These are phyloP conservation scores for Augochlorella aurata DNA, from an alignment of 2,888 invertebrate species.

Conservation along the genomic window DNA sequence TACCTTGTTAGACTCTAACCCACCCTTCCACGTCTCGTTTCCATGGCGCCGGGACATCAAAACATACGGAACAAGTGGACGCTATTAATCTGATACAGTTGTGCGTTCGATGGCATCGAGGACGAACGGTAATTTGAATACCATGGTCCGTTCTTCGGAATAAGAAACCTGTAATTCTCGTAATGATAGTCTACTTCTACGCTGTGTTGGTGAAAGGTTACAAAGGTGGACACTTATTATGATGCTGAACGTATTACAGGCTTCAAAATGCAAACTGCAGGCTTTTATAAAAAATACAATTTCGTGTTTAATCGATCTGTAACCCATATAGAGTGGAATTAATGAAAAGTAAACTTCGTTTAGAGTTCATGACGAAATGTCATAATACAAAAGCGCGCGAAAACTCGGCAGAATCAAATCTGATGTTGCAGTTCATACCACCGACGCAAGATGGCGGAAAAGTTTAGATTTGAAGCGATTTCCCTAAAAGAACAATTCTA, in stretches of 20 bases:
- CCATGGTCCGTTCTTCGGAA: background rate
- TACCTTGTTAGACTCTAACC: too few species aligned
- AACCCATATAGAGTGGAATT: too few species aligned
- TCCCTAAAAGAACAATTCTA: background rate
- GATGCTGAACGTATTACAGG: background rate
- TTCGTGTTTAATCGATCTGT: background rate
- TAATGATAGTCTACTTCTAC: background rate
- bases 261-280: background rate
- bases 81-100: background rate
- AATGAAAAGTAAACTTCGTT: background rate
- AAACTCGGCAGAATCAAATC: slow-evolving; percentile 3
- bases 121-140: background rate
- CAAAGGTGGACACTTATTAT: background rate
- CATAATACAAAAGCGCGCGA: background rate
- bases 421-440: background rate
- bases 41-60: slow-evolving; percentile 44
- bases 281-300: background rate
- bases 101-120: background rate
- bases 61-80: slow-evolving; percentile 33
- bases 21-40: slow-evolving; percentile 24
- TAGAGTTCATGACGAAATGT: background rate
- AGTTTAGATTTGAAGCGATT: background rate
- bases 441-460: background rate
- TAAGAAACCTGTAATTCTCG: background rate
- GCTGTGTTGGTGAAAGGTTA: background rate